Conservation (phyloP, 2,797 vertebrate genomes). For the Cetoscarus ocellatus region DNA sequence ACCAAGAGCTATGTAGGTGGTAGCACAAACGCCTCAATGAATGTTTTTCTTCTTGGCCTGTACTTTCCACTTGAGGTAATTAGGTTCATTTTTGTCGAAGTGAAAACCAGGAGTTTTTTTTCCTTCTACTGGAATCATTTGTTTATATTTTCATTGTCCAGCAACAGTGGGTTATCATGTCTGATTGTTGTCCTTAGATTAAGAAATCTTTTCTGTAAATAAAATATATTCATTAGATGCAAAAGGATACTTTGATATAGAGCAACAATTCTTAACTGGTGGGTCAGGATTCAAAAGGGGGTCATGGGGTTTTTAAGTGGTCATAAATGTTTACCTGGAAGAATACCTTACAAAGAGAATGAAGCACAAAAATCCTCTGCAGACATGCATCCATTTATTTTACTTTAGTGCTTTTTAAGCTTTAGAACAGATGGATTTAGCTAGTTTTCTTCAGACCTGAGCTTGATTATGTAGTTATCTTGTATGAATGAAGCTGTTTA, state of each 20-base stretch:
- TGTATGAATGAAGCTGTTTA: too few species aligned
- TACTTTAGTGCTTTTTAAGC: too few species aligned
- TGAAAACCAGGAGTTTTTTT: constrained; percentile 6
- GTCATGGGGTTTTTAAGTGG: too few species aligned
- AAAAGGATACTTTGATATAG: background rate
- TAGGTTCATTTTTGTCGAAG: constrained; percentile 24
- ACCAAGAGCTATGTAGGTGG: constrained; percentile 57
- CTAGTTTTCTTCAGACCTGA: too few species aligned
- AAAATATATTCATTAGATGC: background rate
- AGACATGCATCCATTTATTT: too few species aligned
- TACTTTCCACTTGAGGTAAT: constrained; percentile 35
- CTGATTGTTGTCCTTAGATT: background rate
- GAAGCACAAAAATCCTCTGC: too few species aligned
- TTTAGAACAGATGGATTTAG: too few species aligned
- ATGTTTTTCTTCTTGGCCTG: constrained; percentile 23
- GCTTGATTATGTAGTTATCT: too few species aligned
- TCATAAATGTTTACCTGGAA: too few species aligned
- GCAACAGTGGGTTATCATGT: background rate
- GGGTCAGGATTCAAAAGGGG: too few species aligned
- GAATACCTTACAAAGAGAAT: too few species aligned
- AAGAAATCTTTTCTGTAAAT: background rate
- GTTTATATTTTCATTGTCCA: constrained; percentile 20
- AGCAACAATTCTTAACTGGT: background rate
- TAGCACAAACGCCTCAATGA: constrained; percentile 51
- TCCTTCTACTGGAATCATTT: constrained; percentile 6